Evolutionary conservation across 2,113 vertebrate species (phyloP).

Genomic region (Cochlearius cochlearius): DNA sequence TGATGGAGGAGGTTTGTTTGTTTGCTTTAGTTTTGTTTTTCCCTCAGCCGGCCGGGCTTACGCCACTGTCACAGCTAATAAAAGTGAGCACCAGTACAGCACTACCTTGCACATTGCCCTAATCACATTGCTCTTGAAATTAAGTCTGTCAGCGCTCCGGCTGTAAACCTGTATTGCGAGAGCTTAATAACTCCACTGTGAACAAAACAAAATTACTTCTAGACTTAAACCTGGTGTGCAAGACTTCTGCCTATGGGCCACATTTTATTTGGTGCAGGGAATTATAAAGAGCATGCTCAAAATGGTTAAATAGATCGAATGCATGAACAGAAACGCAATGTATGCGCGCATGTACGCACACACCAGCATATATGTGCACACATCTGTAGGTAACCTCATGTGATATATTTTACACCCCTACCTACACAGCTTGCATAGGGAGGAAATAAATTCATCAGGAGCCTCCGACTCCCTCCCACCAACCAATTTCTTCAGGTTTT

Average conservation of each 20-base stretch:
- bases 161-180: slow-evolving; percentile 35
- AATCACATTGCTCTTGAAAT: slow-evolving; percentile 27
- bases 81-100: slow-evolving; percentile 22
- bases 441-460: neutral
- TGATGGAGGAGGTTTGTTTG: neutral
- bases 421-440: neutral
- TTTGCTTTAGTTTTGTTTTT: neutral
- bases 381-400: rapidly evolving
- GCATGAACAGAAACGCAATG: rapidly evolving
- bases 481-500: neutral
- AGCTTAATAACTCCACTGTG: slow-evolving; percentile 62
- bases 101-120: slow-evolving; percentile 6
- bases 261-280: neutral
- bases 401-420: neutral
- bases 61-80: slow-evolving; percentile 51
- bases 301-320: neutral
- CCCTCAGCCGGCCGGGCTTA: neutral
- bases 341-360: rapidly evolving
- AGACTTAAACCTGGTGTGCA: slow-evolving; percentile 40
- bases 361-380: rapidly evolving
- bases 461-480: neutral
- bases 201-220: slow-evolving; percentile 76
- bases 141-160: slow-evolving; percentile 41
- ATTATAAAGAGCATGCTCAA: neutral
- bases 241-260: neutral